Evolutionary conservation across 1,140 invertebrate genomes (phyloP).

Genomic region (Aphidius gifuensis): DNA sequence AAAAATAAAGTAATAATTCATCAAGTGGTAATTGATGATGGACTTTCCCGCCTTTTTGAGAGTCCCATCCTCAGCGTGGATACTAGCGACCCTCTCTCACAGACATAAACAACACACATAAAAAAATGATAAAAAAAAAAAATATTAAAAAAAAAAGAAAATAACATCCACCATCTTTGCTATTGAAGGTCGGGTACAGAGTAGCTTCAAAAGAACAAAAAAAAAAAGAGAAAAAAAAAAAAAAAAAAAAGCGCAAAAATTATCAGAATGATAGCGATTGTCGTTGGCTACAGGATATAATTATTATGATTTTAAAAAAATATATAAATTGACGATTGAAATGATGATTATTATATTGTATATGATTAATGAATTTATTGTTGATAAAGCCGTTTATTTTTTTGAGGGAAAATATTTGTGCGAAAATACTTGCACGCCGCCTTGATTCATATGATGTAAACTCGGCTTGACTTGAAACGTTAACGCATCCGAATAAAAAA

Average conservation of each 20-base stretch:
- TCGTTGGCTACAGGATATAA: no score
- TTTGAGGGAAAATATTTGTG: no score
- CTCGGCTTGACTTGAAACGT: slow-evolving; percentile 44
- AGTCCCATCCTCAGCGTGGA: slow-evolving; percentile 23
- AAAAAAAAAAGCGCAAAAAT: background rate
- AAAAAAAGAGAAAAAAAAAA: background rate
- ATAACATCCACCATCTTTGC: slow-evolving; percentile 51
- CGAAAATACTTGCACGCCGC: slow-evolving; percentile 33
- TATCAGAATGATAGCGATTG: slow-evolving; percentile 1
- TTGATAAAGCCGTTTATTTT: no score
- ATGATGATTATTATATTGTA: no score
- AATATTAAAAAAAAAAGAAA: slow-evolving; percentile 26
- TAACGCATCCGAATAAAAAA: slow-evolving; percentile 14
- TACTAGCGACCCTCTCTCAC: slow-evolving; percentile 14
- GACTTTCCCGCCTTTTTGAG: slow-evolving; percentile 44
- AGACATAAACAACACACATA: slow-evolving; percentile 10
- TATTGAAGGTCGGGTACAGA: slow-evolving; percentile 43
- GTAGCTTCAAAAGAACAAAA: slow-evolving; percentile 39
- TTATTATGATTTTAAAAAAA: no score
- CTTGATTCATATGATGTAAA: slow-evolving; percentile 43
- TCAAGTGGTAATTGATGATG: background rate
- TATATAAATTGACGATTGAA: no score
- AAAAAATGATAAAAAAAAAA: slow-evolving; percentile 13
- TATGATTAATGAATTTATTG: no score
- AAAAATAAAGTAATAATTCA: background rate